Base-by-base conservation (phyloP, 1,140 invertebrate genomes). In the Archegozetes longisetosus region DNA sequence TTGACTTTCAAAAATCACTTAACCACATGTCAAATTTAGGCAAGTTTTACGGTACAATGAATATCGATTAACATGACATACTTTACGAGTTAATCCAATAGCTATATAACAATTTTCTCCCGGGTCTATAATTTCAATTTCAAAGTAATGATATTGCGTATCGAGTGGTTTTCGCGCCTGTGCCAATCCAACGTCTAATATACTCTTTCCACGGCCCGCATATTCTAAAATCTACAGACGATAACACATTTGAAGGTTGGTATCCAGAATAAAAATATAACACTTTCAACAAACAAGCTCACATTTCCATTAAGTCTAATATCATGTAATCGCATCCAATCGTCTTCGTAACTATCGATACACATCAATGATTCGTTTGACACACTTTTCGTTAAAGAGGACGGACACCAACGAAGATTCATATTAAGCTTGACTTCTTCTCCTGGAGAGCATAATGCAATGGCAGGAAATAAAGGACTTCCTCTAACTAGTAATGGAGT, bases 31-130 rank as follows among this genome's bases (percentile, higher is more conserved):
- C n/a, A n/a, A n/a, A n/a, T n/a, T n/a, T n/a, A n/a, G n/a, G n/a
- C n/a, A n/a, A n/a, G n/a, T n/a, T n/a, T n/a, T n/a, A n/a, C n/a
- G n/a, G 29, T 40, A 52, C 24, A 32, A 61, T 24, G 29, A 24
- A 58, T 53, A 29, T 40, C 32, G 22, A 28, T 52, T 20, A 12
- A 13, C 23, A 20, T 49, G 53, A 64, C 67, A 66, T 68, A 77
- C 76, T 64, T 70, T 75, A 68, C 73, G 74, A 14, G 78, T 77
- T 22, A 80, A 66, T 51, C 78, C 78, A 64, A 80, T 79, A 22
- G 78, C 78, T 62, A 79, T 78, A 63, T 77, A 79, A 64, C 78
- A 78, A 63, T 72, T 77, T 66, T 78, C 74, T 47, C 78, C 78
- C 12, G 77, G 77, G 64, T 80, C 77, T 29, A 79, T 64, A 58